Percentiles rank a stretch among this genome's conserved stretches.
These are phyloP conservation scores for Neoitamus cyanurus DNA, from an alignment of 2,888 invertebrate genomes.

Conservation along the genomic window DNA sequence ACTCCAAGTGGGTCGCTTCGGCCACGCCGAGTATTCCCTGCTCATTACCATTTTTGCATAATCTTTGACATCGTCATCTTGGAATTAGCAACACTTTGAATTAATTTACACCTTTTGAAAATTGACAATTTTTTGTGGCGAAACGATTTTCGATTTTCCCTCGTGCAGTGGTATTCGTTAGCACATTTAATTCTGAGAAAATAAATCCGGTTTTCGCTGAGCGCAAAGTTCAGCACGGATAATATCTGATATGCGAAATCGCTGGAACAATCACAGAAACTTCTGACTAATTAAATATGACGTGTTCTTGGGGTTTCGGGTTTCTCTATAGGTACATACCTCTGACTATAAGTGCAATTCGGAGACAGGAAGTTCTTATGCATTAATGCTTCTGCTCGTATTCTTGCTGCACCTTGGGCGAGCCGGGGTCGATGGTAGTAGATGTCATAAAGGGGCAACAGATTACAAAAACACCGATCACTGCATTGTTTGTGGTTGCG, in stretches of 20 bases:
- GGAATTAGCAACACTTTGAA: neutral
- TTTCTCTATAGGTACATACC: neutral
- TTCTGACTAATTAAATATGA: neutral
- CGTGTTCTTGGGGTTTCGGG: neutral
- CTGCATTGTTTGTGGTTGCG: neutral
- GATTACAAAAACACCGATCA: neutral
- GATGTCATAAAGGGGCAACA: neutral
- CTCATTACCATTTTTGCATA: neutral
- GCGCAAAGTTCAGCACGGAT: neutral
- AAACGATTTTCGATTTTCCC: neutral
- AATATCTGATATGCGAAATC: neutral
- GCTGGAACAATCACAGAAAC: neutral
- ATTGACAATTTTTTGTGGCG: neutral
- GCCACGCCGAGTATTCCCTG: neutral
- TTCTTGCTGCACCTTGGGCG: neutral
- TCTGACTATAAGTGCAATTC: neutral
- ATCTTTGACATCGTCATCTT: neutral
- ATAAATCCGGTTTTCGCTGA: neutral
- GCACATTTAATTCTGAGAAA: neutral
- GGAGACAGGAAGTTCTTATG: neutral
- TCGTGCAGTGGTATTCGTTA: neutral
- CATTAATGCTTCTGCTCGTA: neutral
- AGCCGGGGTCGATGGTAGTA: neutral
- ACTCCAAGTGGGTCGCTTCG: neutral
- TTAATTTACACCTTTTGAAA: neutral